Conservation (phyloP, 2,888 invertebrate species). For the Itoplectis maculator region DNA sequence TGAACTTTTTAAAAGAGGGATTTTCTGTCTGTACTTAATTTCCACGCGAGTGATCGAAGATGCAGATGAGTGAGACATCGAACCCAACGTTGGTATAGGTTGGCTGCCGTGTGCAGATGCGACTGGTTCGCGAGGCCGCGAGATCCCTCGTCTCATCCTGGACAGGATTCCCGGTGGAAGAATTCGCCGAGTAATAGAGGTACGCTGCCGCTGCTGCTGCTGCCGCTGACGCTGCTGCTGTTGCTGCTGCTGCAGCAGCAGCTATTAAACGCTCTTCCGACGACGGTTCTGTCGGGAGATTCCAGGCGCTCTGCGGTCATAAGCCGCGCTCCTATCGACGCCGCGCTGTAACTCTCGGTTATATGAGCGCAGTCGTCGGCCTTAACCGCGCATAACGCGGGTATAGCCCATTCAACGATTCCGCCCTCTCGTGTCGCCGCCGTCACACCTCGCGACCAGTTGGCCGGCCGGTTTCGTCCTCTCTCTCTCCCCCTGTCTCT, state of each 20-base stretch:
- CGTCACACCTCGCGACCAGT: conserved; percentile 76
- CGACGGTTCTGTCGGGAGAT: conserved; percentile 54
- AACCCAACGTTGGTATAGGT: too few species aligned
- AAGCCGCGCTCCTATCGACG: conserved; percentile 24
- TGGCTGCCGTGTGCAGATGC: conserved; percentile 52
- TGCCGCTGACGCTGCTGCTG: conserved; percentile 70
- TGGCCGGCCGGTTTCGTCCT: conserved; percentile 69
- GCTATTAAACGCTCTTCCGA: conserved; percentile 77
- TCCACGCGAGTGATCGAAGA: too few species aligned
- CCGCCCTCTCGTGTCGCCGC: conserved; percentile 76
- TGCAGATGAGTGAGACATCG: conserved; percentile 35
- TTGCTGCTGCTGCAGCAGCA: conserved; percentile 69
- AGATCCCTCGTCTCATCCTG: conserved; percentile 57
- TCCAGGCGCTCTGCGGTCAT: conserved; percentile 23
- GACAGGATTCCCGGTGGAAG: conserved; percentile 74
- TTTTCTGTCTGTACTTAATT: too few species aligned
- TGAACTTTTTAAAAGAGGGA: too few species aligned
- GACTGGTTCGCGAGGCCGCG: conserved; percentile 63
- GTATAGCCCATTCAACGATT: conserved; percentile 70
- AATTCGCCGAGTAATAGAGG: conserved; percentile 83
- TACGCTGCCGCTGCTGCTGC: conserved; percentile 60
- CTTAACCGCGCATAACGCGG: conserved; percentile 45
- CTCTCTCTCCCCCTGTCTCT: too few species aligned
- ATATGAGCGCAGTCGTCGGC: conserved; percentile 40
- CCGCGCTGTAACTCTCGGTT: conserved; percentile 44